Evolutionary conservation across 35 echinoderm and acorn worm genomes (phyloP).

Genomic region (Ophioderma brevispina): DNA sequence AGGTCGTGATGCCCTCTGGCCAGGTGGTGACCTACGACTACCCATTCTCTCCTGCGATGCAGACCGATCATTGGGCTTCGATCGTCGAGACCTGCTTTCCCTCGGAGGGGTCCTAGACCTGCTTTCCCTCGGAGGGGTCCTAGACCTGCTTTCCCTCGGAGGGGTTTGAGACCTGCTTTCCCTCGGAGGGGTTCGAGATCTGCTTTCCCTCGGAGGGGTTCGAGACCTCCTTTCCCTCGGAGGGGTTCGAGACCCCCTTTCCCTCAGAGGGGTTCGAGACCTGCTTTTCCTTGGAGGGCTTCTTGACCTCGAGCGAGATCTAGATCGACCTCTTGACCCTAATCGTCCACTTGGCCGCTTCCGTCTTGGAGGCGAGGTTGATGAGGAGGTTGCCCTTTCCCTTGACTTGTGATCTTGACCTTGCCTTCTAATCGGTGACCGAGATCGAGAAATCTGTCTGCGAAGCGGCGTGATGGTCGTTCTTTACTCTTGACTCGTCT

Average conservation of each 20-base stretch:
- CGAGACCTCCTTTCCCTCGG: neutral
- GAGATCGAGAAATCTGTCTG: neutral
- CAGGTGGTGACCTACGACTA: neutral
- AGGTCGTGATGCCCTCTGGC: neutral
- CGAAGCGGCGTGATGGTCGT: neutral
- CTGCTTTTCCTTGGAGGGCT: neutral
- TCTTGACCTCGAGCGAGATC: neutral
- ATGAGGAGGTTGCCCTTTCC: neutral
- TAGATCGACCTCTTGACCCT: neutral
- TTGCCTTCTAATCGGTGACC: neutral
- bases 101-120: conserved; percentile 2
- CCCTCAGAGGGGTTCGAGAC: conserved; percentile 5
- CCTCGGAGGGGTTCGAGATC: conserved; percentile 2
- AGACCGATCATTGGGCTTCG: neutral
- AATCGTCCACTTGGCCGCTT: neutral
- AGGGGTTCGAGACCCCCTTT: neutral
- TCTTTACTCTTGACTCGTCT: neutral
- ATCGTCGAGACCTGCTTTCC: conserved; percentile 7
- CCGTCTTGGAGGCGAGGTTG: neutral
- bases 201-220: neutral
- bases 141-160: neutral
- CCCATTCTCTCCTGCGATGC: no score
- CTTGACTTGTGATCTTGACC: neutral
- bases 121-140: neutral
- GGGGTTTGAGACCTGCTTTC: neutral